A percentile compares a stretch with the other conserved stretches of the same genome.
Conservation (phyloP, 2,113 vertebrate species). For the Dicerorhinus sumatrensis region DNA sequence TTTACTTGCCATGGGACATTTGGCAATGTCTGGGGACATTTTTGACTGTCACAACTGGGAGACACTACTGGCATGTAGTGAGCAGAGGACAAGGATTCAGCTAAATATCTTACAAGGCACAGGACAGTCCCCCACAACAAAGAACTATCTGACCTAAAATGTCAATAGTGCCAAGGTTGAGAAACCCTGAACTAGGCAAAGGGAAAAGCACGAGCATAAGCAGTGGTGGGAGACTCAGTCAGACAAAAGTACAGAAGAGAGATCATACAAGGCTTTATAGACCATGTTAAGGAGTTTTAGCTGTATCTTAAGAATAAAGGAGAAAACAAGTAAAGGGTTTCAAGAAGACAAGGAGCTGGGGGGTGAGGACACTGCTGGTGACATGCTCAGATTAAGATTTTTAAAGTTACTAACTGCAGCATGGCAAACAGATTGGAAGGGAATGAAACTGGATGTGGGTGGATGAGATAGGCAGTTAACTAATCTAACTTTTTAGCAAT, state of each 20-base stretch:
- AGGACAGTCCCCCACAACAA: neutral
- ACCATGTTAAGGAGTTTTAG: neutral
- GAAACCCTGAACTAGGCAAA: neutral
- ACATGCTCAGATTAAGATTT: neutral
- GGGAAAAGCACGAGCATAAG: neutral
- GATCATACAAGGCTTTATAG: neutral
- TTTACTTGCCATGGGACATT: neutral
- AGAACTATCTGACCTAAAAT: neutral
- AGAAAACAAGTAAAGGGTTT: neutral
- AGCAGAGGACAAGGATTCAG: neutral
- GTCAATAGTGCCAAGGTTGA: neutral
- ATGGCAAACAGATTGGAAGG: neutral
- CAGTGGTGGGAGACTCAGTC: neutral
- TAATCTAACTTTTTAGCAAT: neutral
- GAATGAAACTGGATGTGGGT: neutral
- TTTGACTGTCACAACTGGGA: neutral
- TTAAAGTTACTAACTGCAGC: neutral
- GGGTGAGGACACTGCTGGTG: neutral
- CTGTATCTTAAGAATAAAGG: conserved; percentile 14
- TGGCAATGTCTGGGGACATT: neutral
- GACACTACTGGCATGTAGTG: neutral
- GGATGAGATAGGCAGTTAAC: neutral
- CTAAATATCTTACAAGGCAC: neutral
- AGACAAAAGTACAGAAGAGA: neutral
- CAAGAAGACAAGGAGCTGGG: neutral